Conservation (phyloP, 2,888 invertebrate genomes). For the Platycheirus albimanus region DNA sequence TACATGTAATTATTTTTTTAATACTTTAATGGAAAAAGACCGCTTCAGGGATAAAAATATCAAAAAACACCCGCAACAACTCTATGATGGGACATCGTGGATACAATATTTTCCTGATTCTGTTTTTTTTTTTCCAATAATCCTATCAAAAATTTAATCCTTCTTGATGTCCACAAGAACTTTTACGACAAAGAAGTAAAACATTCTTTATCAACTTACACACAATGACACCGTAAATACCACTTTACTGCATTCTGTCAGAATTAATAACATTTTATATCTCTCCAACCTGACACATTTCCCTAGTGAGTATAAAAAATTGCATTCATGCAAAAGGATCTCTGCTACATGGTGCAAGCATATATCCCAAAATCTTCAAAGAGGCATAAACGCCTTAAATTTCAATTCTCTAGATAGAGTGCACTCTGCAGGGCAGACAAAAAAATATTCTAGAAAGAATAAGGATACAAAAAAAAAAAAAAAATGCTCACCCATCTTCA, state of each 20-base stretch:
- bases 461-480: neutral
- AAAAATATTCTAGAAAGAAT: neutral
- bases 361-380: conserved; percentile 23
- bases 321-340: conserved; percentile 27
- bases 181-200: neutral
- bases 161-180: neutral
- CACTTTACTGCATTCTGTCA: conserved; percentile 57
- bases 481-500: conserved; percentile 1
- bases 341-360: neutral
- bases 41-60: too few relatives aligned
- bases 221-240: conserved; percentile 53
- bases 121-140: too few relatives aligned
- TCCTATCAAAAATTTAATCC: neutral
- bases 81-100: too few relatives aligned
- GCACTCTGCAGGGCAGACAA: neutral
- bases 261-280: conserved; percentile 64
- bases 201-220: conserved; percentile 41
- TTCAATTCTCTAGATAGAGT: conserved; percentile 37
- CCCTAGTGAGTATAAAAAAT: conserved; percentile 32
- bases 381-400: conserved; percentile 51
- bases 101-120: too few relatives aligned
- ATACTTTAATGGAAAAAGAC: too few relatives aligned
- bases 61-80: too few relatives aligned
- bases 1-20: too few relatives aligned
- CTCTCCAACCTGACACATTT: conserved; percentile 45